Percentiles rank a stretch among this genome's conserved stretches.
Conservation (phyloP, 2,888 invertebrate genomes). For the Dromius quadrimaculatus region DNA sequence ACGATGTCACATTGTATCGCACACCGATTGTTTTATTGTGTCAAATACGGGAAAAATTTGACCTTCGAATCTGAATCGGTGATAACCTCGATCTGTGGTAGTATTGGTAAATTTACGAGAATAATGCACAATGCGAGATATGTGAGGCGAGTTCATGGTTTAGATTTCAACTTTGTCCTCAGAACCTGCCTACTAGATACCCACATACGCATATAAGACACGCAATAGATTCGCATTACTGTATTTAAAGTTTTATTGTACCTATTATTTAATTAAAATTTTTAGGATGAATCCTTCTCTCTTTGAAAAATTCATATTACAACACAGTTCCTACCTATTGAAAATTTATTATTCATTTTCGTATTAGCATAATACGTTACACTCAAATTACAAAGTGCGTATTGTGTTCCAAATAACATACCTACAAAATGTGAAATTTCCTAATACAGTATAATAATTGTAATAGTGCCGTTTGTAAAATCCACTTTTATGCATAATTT, state of each 20-base stretch:
- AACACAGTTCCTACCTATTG: no score
- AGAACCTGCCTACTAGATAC: neutral
- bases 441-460: constrained; percentile 21
- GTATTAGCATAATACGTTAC: no score
- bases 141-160: constrained; percentile 41
- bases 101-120: no score
- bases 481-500: constrained; percentile 21
- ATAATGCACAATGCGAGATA: constrained; percentile 40
- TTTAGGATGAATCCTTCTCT: no score
- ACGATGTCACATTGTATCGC: constrained; percentile 39
- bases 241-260: no score
- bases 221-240: no score
- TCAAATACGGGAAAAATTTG: constrained; percentile 39
- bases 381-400: no score
- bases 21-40: constrained; percentile 46
- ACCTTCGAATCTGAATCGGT: constrained; percentile 30
- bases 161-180: no score
- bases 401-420: no score
- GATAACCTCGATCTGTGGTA: constrained; percentile 29
- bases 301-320: no score
- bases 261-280: no score
- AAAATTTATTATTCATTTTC: no score
- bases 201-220: constrained; percentile 2
- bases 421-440: neutral
- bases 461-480: constrained; percentile 15